Base-by-base conservation (phyloP, 2,797 vertebrate genomes). In the Schizopygopsis pylzovi region DNA sequence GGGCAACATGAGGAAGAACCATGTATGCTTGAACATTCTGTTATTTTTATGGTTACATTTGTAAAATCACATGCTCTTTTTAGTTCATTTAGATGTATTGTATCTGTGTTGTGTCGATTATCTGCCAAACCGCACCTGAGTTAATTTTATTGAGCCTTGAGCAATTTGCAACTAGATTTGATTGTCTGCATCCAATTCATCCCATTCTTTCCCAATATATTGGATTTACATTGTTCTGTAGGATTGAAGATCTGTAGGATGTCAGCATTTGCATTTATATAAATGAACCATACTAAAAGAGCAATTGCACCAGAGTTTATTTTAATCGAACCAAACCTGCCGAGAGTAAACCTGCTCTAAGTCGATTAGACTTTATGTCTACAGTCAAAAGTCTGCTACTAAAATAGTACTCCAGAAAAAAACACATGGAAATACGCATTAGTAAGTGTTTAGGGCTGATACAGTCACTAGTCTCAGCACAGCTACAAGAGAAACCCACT, bases 171-270 rank as follows among this genome's bases (percentile, higher is more conserved):
- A 20, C 54, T 25, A 70, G 33, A 65, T 77, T 22, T 43, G 9
- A 63, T 79, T 25, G 45, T 67, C 28, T 77, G 45, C 15, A 54
- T 77, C 18, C 43, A 77, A n/a, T 78, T 85, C 65, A 72, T 65
- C 22, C 59, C 63, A n/a, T 76, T 81, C 41, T 61, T 59, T 73
- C n/a, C 61, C 49, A 68, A n/a, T 45, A 22, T 68, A 70, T 59
- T 77, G 52, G 15, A 76, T 81, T 77, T 70, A 72, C 49, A 61
- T n/a, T 56, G 41, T 56, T 84, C 37, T 33, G 49, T 59, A 52
- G 33, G 41, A 61, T 7, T 39, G 77, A 77, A 86, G 59, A 75
- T n/a, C 45, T 49, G 9, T 22, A 7, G 54, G 54, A 22, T 56
- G 22, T 22, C 18, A n/a, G 54, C 20, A 59, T 56, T 56, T 56